Percentiles rank a stretch among this genome's conserved stretches.
These are phyloP conservation scores for Eristalis arbustorum DNA, from an alignment of 2,888 invertebrate genomes.

Conservation along the genomic window DNA sequence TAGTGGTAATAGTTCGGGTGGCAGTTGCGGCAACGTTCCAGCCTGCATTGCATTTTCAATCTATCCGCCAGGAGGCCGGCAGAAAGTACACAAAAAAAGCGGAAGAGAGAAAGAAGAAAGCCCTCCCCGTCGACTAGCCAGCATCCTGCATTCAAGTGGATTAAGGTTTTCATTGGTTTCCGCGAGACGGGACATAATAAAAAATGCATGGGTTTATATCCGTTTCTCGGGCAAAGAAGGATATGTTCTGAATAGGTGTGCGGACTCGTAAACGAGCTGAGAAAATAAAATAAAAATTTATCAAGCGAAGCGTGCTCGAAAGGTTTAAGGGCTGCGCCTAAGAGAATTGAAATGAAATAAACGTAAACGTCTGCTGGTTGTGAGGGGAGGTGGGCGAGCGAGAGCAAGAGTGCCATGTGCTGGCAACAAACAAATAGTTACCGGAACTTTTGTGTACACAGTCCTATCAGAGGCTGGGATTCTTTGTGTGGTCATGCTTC, in stretches of 20 bases:
- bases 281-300: constrained; percentile 6
- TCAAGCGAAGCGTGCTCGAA: not conserved
- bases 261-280: constrained; percentile 5
- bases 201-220: constrained; percentile 40
- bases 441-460: no score
- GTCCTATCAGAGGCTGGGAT: no score
- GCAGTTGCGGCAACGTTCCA: constrained; percentile 48
- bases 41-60: constrained; percentile 55
- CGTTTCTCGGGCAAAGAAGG: not conserved
- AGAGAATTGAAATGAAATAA: not conserved
- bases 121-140: constrained; percentile 3
- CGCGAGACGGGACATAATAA: constrained; percentile 44
- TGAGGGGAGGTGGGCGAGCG: not conserved
- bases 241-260: constrained; percentile 8
- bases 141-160: constrained; percentile 46
- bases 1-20: constrained; percentile 1
- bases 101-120: constrained; percentile 1
- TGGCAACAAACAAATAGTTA: not conserved
- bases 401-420: no score
- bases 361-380: not conserved
- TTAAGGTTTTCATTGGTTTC: constrained; percentile 60
- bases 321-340: not conserved
- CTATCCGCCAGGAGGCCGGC: constrained; percentile 6
- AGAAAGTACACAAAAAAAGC: not conserved
- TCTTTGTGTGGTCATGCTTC: no score